Evolutionary conservation across 2,888 invertebrate genomes (phyloP), one percentile per base, ranked within the genome.

Genomic region (Brenthis ino): DNA sequence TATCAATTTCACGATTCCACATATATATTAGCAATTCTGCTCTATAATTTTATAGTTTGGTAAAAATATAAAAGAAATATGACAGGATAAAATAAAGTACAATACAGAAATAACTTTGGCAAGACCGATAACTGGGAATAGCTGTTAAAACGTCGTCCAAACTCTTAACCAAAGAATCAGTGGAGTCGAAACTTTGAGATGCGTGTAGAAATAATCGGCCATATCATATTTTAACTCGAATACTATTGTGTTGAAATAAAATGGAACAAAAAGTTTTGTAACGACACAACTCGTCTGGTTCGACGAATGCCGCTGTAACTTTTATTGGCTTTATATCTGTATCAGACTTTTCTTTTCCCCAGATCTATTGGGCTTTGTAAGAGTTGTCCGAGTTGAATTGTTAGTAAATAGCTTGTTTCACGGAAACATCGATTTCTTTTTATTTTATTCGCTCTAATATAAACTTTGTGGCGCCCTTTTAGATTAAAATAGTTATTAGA

Each of bases 401-500:
- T 86, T 82, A 81, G 85, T 86, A 86, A 89, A 88, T 87, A 86
- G 84, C 84, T 86, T 85, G 82, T 87, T 87, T 83, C 80, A 85
- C 79, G 83, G 80, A 82, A 83, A 85, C 84, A 79, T 80, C 82
- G 84, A 85, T 85, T 87, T 86, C 82, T 82, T 86, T 88, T 86
- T 88, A 87, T 88, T 87, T 82, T 85, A 85, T 88, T 87, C 80
- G 78, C 79, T 80, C 77, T 82, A 83, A 84, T 86, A 85, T 85
- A 85, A 85, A 86, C 80, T 86, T 86, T 14, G 60, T 13, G 54
- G 33, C 43, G 51, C 47, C 56, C 14, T 57, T 65, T 57, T 37
- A 24, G 51, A 20, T n/a, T 33, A 54, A 47, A 24, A 57, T 57
- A 28, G 53, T 65, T 61, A 47, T 65, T 56, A 53, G 14, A 53